Evolutionary conservation across 1,140 invertebrate species (phyloP).

Genomic region (Drosophila quadrilineata): DNA sequence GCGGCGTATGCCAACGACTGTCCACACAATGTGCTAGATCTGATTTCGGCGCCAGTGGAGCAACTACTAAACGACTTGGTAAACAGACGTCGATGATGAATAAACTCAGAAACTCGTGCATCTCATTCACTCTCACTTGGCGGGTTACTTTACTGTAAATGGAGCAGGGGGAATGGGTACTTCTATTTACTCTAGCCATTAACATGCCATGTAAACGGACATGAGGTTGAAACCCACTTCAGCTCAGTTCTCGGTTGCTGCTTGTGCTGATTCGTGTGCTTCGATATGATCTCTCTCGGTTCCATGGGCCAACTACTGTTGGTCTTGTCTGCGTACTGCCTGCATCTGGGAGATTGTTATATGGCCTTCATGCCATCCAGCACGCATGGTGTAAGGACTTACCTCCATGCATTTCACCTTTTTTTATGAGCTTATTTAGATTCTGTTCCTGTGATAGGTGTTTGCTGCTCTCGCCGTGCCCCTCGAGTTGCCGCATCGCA

Average conservation of each 20-base stretch:
- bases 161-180: neutral
- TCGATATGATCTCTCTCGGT: conserved; percentile 30
- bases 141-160: neutral
- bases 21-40: conserved; percentile 55
- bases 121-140: conserved; percentile 12
- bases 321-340: conserved; percentile 1
- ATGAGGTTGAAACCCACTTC: conserved; percentile 5
- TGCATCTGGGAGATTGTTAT: conserved; percentile 20
- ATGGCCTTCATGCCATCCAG: conserved; percentile 56
- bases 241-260: conserved; percentile 35
- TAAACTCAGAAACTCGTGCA: conserved; percentile 38
- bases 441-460: too few relatives aligned
- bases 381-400: conserved; percentile 63
- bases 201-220: conserved; percentile 34
- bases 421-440: too few relatives aligned
- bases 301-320: neutral
- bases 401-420: too few relatives aligned
- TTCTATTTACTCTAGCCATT: conserved; percentile 21
- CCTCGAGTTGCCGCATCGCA: conserved; percentile 86
- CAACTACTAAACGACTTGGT: conserved; percentile 40
- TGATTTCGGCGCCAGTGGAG: conserved; percentile 66
- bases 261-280: conserved; percentile 23
- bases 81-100: conserved; percentile 44
- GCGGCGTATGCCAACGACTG: conserved; percentile 70
- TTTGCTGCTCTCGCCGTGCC: conserved; percentile 88